Base-by-base conservation (phyloP, 1,140 invertebrate genomes). In the Bombus confusus region DNA sequence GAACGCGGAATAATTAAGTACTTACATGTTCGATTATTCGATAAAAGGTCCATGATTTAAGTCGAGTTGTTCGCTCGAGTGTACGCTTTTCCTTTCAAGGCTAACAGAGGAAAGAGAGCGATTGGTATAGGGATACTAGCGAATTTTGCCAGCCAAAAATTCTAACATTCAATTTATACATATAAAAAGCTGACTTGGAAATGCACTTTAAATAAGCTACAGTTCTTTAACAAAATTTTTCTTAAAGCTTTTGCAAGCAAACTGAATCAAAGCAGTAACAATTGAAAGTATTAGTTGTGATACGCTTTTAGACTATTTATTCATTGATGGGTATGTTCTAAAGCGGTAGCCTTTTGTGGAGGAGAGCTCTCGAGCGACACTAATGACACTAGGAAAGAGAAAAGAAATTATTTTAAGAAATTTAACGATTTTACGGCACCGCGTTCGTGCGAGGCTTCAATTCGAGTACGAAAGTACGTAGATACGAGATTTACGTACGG, bases 371-470 rank as follows among this genome's bases (percentile, higher is more conserved):
- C 89, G 87, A 88, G 90, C 73, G 85, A 86, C 77, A 57, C 62
- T 66, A 31, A 80, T 69, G 74, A 87, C 31, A 72, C 62, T 76
- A 87, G 66, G 80, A 31, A 80, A 81, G 31, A 89, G 83, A 87
- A 87, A 86, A 90, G 74, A 86, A 85, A 89, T 87, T 93, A 92
- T 92, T 90, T 89, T 91, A 87, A 86, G 83, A 91, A 77, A 90
- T 77, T 91, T 89, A 64, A 84, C 69, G 73, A 90, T 78, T 87
- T 90, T 88, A 85, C 64, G 66, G 86, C 88, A 90, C 72, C 84
- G 74, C 72, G 89, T 90, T 93, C 87, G 91, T 88, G 86, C 92
- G 91, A 93, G 92, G 91, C 90, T 92, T 92, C 88, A 71, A 85
- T 87, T 82, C 73, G 73, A 69, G 85, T 90, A 86, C 88, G 72